These are phyloP conservation scores for Noctua comes DNA, from an alignment of 2,888 invertebrate species.

Conservation along the genomic window DNA sequence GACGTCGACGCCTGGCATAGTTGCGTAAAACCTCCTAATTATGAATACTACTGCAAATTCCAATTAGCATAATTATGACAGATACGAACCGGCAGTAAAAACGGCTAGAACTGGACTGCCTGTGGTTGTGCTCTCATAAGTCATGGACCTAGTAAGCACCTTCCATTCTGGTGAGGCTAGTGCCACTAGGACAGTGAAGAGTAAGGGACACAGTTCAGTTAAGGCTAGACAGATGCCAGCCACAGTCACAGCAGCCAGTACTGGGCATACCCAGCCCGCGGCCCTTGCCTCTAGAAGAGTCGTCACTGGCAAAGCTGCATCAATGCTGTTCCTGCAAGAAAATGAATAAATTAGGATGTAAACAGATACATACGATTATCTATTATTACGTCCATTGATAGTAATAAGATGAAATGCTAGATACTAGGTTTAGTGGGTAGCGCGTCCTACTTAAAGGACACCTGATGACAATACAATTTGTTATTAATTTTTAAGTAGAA, in stretches of 20 bases:
- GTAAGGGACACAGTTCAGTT: slow-evolving; percentile 90
- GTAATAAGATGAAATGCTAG: slow-evolving; percentile 45
- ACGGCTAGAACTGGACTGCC: slow-evolving; percentile 92
- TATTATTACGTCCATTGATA: slow-evolving; percentile 36
- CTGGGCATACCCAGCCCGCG: slow-evolving; percentile 91
- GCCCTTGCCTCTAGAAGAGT: slow-evolving; percentile 91
- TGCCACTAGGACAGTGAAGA: slow-evolving; percentile 89
- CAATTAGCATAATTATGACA: slow-evolving; percentile 19
- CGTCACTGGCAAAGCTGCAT: slow-evolving; percentile 91
- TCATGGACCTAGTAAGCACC: slow-evolving; percentile 91
- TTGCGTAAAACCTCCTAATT: slow-evolving; percentile 19
- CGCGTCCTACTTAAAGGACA: slow-evolving; percentile 35
- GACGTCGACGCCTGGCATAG: slow-evolving; percentile 40
- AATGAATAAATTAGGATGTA: slow-evolving; percentile 33
- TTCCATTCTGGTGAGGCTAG: slow-evolving; percentile 92
- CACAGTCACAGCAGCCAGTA: slow-evolving; percentile 91
- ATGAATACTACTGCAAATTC: slow-evolving; percentile 10
- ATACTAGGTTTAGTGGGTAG: slow-evolving; percentile 28
- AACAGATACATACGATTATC: slow-evolving; percentile 43
- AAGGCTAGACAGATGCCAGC: slow-evolving; percentile 91
- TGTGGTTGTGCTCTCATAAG: slow-evolving; percentile 90
- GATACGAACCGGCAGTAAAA: slow-evolving; percentile 89
- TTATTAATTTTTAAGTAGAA: slow-evolving; percentile 25
- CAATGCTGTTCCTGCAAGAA: slow-evolving; percentile 87
- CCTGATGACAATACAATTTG: slow-evolving; percentile 32